These are phyloP conservation scores for Microcebus tavaratra DNA, from an alignment of 2,113 vertebrate species.

Conservation along the genomic window DNA sequence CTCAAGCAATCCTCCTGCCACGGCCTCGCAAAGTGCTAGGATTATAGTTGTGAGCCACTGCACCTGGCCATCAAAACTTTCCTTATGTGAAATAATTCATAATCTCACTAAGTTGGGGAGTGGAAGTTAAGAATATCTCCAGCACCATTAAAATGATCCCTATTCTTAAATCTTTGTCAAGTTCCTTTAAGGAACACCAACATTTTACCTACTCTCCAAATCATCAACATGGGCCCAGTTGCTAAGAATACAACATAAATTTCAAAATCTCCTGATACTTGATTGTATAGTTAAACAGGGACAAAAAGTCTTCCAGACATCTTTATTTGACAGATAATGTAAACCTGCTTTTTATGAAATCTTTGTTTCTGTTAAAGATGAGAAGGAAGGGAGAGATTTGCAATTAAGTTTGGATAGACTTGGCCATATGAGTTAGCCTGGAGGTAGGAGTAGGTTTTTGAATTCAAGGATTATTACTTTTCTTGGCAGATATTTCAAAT, in stretches of 20 bases:
- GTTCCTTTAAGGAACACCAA: neutral
- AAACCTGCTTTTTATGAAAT: slow-evolving; percentile 49
- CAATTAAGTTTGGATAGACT: slow-evolving; percentile 51
- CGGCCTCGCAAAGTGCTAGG: no score
- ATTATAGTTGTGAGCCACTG: no score
- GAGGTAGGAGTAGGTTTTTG: slow-evolving; percentile 69
- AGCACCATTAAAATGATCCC: neutral
- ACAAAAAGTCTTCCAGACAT: neutral
- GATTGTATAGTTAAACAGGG: neutral
- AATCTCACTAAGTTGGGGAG: neutral
- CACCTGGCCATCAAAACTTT: neutral
- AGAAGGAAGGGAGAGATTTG: slow-evolving; percentile 51
- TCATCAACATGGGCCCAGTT: neutral
- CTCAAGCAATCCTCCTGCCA: no score
- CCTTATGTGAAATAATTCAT: neutral
- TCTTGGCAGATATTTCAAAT: slow-evolving; percentile 82
- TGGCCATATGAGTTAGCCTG: slow-evolving; percentile 63
- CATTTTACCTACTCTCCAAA: neutral
- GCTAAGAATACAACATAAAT: neutral
- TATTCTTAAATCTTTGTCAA: slow-evolving; percentile 24
- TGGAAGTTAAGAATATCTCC: neutral
- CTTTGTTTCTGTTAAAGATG: slow-evolving; percentile 55
- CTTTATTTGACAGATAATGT: slow-evolving; percentile 45
- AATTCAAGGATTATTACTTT: slow-evolving; percentile 86
- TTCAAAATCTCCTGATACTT: neutral